These are phyloP conservation scores for Exocentrus adspersus DNA, from an alignment of 2,888 invertebrate genomes.

Conservation along the genomic window DNA sequence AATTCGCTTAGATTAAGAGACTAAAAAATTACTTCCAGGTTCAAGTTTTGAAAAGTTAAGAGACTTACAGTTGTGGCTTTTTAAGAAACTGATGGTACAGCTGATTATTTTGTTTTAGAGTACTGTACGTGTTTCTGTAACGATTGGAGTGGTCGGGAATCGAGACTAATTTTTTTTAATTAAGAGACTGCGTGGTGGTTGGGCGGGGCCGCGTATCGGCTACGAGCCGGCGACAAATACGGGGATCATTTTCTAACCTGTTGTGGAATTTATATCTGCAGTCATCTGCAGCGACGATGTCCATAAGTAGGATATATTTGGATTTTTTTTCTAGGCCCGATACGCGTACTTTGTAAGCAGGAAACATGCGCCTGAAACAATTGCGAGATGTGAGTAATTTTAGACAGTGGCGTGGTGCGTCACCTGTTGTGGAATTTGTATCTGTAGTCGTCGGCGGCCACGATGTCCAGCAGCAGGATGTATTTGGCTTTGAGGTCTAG, in stretches of 20 bases:
- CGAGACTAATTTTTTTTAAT: neutral
- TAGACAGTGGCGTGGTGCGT: slow-evolving; percentile 39
- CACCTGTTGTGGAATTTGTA: slow-evolving; percentile 98
- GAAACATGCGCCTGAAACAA: slow-evolving; percentile 95
- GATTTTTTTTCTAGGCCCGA: slow-evolving; percentile 96
- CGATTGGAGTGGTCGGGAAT: too few species aligned
- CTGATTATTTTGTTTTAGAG: too few species aligned
- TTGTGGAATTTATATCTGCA: slow-evolving; percentile 95
- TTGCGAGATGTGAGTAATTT: slow-evolving; percentile 41
- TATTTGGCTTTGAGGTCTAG: slow-evolving; percentile 99
- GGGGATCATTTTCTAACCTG: slow-evolving; percentile 72
- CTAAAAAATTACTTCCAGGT: too few species aligned
- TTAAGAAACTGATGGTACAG: too few species aligned
- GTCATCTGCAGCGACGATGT: slow-evolving; percentile 96
- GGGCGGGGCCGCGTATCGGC: slow-evolving; percentile 37
- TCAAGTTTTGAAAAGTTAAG: too few species aligned
- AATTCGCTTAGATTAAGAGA: too few species aligned
- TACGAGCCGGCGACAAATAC: slow-evolving; percentile 46
- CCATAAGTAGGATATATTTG: slow-evolving; percentile 97
- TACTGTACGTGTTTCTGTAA: too few species aligned
- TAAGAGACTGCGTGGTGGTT: slow-evolving; percentile 22
- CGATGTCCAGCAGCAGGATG: slow-evolving; percentile 98
- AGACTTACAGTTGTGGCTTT: too few species aligned
- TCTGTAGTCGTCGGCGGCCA: slow-evolving; percentile 98
- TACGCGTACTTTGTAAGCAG: slow-evolving; percentile 96